Base-by-base conservation (phyloP, 92 coral and sea anemone genomes). In the Plumapathes pennacea region DNA sequence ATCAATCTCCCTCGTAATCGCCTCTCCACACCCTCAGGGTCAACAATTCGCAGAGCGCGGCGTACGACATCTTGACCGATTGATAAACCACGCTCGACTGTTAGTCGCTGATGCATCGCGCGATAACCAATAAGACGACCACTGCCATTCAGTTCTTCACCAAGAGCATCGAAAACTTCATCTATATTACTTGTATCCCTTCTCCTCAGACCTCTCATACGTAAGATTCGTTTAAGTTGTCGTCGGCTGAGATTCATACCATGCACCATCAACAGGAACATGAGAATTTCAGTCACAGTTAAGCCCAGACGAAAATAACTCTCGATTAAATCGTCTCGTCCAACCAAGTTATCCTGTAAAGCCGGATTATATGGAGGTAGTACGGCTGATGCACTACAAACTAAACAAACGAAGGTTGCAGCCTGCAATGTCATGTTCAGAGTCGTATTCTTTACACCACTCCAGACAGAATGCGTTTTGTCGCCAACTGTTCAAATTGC, bases 71-170 rank as follows among this genome's bases (percentile, higher is more conserved):
- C n/a, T 54, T 66, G 30, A 31, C 41, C 32, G 13, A 69, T 56
- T 28, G 36, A 33, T 17, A 54, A 40, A 14, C 56, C 29, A 42
- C 64, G 41, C 15, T 72, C 38, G 42, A 17, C 47, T n/a, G 28
- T 17, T 51, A 80, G 48, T 31, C 86, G 48, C 45, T 57, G 80
- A 46, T 64, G 64, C 81, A 72, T 65, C 31, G 67, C 64, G 50
- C 87, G 60, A 67, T 80, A 80, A n/a, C 89, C 77, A n/a, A 77
- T 32, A 2, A 46, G 21, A 28, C 71, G 38, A 17, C 72, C 85
- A 61, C 72, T 69, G n/a, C n/a, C n/a, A n/a, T n/a, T n/a, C n/a
- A n/a, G 28, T 53, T 62, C 81, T 40, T 64, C 25, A 41, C 43
- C 65, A 19, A 73, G 41, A 11, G 50, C 64, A 2, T 47, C 17